Percentiles rank a stretch among this genome's conserved stretches.
Conservation (phyloP, 2,888 invertebrate genomes). For the Hypselothyrea guttata region DNA sequence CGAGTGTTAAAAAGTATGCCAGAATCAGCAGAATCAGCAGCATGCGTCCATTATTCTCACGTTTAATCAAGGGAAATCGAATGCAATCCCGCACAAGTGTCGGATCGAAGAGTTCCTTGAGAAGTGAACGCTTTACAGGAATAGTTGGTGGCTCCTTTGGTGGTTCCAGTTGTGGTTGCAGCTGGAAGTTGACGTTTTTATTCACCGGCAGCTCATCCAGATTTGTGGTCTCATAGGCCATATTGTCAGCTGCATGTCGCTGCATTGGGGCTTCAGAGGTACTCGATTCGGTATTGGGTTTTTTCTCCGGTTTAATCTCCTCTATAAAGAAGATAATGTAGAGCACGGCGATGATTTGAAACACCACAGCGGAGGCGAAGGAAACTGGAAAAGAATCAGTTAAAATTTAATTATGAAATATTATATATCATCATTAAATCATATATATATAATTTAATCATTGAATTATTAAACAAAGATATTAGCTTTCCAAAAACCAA, state of each 20-base stretch:
- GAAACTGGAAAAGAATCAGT: slow-evolving; percentile 73
- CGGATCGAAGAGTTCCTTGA: slow-evolving; percentile 80
- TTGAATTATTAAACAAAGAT: too few species aligned
- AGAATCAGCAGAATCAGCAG: slow-evolving; percentile 73
- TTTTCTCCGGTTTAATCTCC: slow-evolving; percentile 63
- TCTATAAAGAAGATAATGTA: slow-evolving; percentile 80
- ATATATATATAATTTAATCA: too few species aligned
- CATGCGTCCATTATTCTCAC: slow-evolving; percentile 77
- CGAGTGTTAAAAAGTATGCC: slow-evolving; percentile 79
- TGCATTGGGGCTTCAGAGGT: slow-evolving; percentile 32
- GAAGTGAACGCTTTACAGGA: slow-evolving; percentile 49
- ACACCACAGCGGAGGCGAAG: slow-evolving; percentile 76
- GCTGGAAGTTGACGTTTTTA: slow-evolving; percentile 76
- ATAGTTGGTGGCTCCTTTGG: slow-evolving; percentile 52
- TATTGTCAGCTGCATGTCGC: slow-evolving; percentile 64
- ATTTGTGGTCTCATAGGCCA: slow-evolving; percentile 71
- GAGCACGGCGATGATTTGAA: slow-evolving; percentile 79
- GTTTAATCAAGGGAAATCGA: slow-evolving; percentile 76
- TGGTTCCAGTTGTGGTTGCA: slow-evolving; percentile 53
- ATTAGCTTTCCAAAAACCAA: too few species aligned
- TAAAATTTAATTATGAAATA: too few species aligned
- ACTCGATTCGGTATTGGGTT: slow-evolving; percentile 18
- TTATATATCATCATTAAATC: too few species aligned
- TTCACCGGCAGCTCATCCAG: slow-evolving; percentile 61
- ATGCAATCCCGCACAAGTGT: slow-evolving; percentile 79